Evolutionary conservation across 30 jellyfish, hydroid and myxozoan species (phyloP), one percentile per base, ranked within the genome.

Genomic region (Pseudorhiza aurosa): DNA sequence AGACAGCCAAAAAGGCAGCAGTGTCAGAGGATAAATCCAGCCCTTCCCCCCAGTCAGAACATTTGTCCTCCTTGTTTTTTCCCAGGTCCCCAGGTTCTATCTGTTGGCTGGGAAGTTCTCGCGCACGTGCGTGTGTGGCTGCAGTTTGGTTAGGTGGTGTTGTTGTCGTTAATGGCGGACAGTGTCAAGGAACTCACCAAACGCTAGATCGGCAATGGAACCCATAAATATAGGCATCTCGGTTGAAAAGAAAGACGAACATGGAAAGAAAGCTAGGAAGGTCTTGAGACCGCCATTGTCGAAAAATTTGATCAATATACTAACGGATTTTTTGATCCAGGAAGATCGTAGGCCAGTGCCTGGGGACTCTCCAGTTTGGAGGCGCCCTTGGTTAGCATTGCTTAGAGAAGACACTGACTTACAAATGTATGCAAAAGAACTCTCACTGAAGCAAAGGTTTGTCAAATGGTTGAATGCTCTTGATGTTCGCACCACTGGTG

Each of bases 281-380:
- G 35, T 72, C 10, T 57, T 81, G 15, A 77, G 81, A 19, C 89
- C 89, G 6, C 81, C 81, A 4, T 42, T 77, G 8, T 77, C 89
- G 36, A 27, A 67, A 58, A 40, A 58, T 18, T 35, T 77, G 17
- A 35, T 32, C 18, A 40, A 25, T 39, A 15, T 59, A 2, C 59
- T 77, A 68, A 62, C 62, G n/a, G 81, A 58, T 56, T 77, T 57
- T 53, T 72, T 77, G 7, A 29, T 42, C 2, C 77, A 77, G 44
- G 75, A 59, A 27, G 76, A 60, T 17, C 40, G 56, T 26, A 58
- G 68, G 72, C 89, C 81, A 0, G 73, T 57, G 1, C 71, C 65
- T 4, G 81, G 43, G 22, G 47, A 50, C 35, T 26, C 73, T 3
- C 89, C 89, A 4, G 49, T 67, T 57, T 43, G 63, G 83, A 43